Evolutionary conservation across 2,888 invertebrate species (phyloP), one percentile per base, ranked within the genome.

Genomic region (Hyposoter didymator): DNA sequence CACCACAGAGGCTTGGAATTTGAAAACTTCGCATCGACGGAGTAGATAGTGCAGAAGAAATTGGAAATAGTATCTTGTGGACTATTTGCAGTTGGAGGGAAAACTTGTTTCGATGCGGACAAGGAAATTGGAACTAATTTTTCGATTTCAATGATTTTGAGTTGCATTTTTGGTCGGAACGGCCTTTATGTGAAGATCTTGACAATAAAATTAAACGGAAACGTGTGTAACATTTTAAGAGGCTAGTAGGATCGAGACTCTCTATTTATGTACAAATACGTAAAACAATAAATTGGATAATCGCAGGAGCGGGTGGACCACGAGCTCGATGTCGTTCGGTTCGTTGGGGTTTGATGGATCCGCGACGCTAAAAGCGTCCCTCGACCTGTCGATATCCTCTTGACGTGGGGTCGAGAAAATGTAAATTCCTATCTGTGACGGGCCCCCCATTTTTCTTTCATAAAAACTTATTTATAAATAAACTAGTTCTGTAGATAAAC

Each of bases 361-460:
- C 62, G 89, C 90, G 90, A 91, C 91, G 91, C 89, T 89, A 90
- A 91, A 91, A 90, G 89, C 90, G 89, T 90, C 90, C 28, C 90
- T 89, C 91, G 89, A 88, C 88, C 84, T 86, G 81, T 76, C 59
- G 72, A 86, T 82, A 82, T 84, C 82, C 64, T 82, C 55, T 78
- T 22, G 52, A 28, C 52, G 43, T 49, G 52, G 72, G 67, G 72
- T 84, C 76, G 75, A 55, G 82, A 79, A 83, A 69, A 78, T 49
- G 78, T 62, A 78, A 82, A 84, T 84, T 62, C 62, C 78, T 82
- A 84, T 84, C 82, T 52, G 17, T 32, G 32, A n/a, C 69, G 35
- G 39, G 39, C 39, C 39, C 39, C 28, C 28, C 43, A 73, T 59
- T 76, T 66, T 22, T 74, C 66, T 39, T 76, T 55, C 19, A 14